Evolutionary conservation across 2,113 vertebrate species (phyloP).

Genomic region (Puffinus mauretanicus): DNA sequence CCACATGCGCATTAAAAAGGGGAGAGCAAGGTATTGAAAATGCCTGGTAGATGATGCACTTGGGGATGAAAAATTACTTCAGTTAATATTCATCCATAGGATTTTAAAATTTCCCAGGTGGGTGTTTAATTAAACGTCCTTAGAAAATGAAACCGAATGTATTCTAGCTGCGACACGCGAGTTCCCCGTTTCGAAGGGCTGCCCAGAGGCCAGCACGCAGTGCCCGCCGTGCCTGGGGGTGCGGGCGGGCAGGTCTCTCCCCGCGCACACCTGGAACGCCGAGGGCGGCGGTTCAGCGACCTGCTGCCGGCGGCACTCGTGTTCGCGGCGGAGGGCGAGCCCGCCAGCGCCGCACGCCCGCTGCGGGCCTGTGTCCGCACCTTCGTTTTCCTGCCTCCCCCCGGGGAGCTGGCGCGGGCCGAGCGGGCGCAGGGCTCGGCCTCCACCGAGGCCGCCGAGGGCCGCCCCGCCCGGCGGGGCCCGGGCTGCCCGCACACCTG

Average conservation of each 20-base stretch:
- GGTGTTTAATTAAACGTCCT: no score
- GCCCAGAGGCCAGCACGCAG: rapidly evolving
- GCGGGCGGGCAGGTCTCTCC: neutral
- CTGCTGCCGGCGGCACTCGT: neutral
- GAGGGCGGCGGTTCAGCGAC: no score
- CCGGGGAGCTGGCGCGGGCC: no score
- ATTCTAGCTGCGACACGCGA: rapidly evolving
- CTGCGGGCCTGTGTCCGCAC: rapidly evolving
- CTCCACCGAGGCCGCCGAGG: no score
- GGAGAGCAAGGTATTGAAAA: no score
- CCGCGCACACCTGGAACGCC: neutral
- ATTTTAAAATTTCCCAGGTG: neutral
- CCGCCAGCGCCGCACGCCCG: neutral
- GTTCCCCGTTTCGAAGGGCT: rapidly evolving
- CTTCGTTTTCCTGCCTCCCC: rapidly evolving
- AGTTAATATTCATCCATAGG: no score
- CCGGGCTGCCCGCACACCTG: neutral
- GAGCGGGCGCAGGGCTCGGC: no score
- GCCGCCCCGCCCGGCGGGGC: no score
- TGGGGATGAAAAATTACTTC: neutral
- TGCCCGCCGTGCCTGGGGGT: rapidly evolving
- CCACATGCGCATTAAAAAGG: no score
- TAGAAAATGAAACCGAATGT: rapidly evolving
- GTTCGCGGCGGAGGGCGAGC: no score
- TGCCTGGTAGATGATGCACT: no score